Base-by-base conservation (phyloP, 2,888 invertebrate species). In the Theodoxus fluviatilis region DNA sequence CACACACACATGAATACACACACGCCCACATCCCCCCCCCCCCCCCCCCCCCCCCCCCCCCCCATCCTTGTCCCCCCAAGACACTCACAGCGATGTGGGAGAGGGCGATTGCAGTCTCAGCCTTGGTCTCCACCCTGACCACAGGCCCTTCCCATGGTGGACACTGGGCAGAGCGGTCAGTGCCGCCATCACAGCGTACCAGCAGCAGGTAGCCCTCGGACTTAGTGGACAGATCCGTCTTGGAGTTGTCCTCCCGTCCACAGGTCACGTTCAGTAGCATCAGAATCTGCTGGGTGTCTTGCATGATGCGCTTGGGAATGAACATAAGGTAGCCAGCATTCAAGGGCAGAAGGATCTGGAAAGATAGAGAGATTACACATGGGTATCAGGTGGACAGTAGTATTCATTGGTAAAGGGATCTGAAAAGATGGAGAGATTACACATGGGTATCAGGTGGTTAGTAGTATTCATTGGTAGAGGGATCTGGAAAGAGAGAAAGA, bases 181-280 rank as follows among this genome's bases (percentile, higher is more conserved):
- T 68, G 1, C 79, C 79, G 3, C 78, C 76, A 7, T 81, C 82
- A 74, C 82, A 83, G 18, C 79, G 71, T 69, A 87, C 78, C 79
- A 88, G 81, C 64, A 88, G 75, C 64, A 88, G 78, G 75, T 88
- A 88, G 3, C 87, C 85, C 35, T 82, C 79, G 25, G 76, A 72
- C 9, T 68, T 64, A 0, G 66, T 22, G 2, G 57, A 52, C 31
- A 69, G 66, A 28, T 73, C 71, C 22, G 74, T 71, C 28, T 66
- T 70, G 1, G 78, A 71, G 18, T 76, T 72, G 67, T 85, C 85
- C 71, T 87, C 87, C 1, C 86, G 80, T 6, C 88, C 88, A 75
- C 87, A 88, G 0, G 88, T 88, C 71, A 89, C 87, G 74, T 88
- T 88, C 72, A 89, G 79, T 68, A 89, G 80, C 70, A 87, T 85